These are phyloP conservation scores for Climacteris rufus DNA, from an alignment of 2,113 vertebrate genomes.

Conservation along the genomic window DNA sequence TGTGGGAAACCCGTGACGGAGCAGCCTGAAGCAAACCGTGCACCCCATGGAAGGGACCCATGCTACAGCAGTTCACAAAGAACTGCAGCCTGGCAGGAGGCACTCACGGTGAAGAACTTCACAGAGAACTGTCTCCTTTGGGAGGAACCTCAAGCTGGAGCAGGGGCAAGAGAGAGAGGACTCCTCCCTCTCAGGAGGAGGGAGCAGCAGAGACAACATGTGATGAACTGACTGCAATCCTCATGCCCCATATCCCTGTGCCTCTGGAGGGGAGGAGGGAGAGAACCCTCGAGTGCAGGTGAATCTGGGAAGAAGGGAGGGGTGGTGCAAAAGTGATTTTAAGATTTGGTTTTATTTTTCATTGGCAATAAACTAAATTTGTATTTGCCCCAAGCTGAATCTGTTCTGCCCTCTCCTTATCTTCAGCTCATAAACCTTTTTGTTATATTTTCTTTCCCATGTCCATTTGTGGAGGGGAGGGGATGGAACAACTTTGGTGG, in stretches of 20 bases:
- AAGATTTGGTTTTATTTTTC: not conserved
- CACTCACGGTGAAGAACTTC: not conserved
- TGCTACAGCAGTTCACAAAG: fast-evolving
- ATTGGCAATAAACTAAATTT: not conserved
- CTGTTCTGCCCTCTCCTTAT: not conserved
- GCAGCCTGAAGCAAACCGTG: not conserved
- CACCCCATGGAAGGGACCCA: not conserved
- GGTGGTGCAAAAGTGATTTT: not conserved
- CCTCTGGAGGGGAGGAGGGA: not conserved
- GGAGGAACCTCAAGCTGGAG: not conserved
- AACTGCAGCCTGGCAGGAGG: not conserved
- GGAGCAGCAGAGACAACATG: not conserved
- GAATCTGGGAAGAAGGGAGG: not conserved
- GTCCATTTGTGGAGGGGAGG: not conserved
- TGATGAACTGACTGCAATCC: not conserved
- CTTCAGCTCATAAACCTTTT: not conserved
- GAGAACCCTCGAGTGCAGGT: not conserved
- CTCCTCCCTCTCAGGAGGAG: not conserved
- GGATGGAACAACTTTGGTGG: not conserved
- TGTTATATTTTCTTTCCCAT: not conserved
- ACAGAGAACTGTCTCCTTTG: not conserved
- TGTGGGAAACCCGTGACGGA: fast-evolving
- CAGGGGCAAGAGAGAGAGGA: not conserved
- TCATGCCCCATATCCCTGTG: fast-evolving
- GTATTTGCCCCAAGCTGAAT: not conserved